Base-by-base conservation (phyloP, 2,113 vertebrate genomes). In the Sporophila hypoxantha region DNA sequence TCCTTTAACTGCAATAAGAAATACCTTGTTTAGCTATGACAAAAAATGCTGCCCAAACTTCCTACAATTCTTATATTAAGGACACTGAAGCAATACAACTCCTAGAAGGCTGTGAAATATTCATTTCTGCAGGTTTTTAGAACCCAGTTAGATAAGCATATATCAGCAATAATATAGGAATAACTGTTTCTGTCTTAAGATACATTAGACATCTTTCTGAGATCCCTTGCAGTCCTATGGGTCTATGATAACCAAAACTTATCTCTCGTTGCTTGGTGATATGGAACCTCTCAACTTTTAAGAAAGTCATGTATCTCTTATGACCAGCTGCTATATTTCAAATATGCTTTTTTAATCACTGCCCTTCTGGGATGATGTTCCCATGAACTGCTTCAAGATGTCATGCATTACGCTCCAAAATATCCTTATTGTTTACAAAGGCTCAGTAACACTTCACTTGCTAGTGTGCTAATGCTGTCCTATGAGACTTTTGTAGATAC, bases 241-340 rank as follows among this genome's bases (percentile, higher is more conserved):
- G 27, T 47, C 76, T 80, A 15, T 2, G 16, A 74, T 13, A 91
- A 91, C 39, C 39, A 70, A 75, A 91, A 70, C 7, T 77, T 76
- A 2, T 60, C 47, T 84, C 47, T 76, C 0, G 0, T 70, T 56
- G 36, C 47, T 30, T 52, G 18, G 15, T 56, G 42, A 79, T 29
- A 60, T 6, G 30, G 17, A 65, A 82, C 67, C n/a, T 59, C 52
- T 50, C 61, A 65, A 21, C 29, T 53, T 53, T 85, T 2, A 49
- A 18, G 50, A 67, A 83, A 53, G n/a, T 47, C 47, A 44, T 32
- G 23, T 29, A 57, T 34, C 41, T 71, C 66, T 64, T 42, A 52
- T 57, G 83, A 62, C 61, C 76, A 95, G 73, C 70, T 93, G 80
- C 46, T 68, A 7, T 53, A 80, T 80, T 92, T 94, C 76, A 90